Evolutionary conservation across 2,888 invertebrate species (phyloP).

Genomic region (Pegoplata infirma): DNA sequence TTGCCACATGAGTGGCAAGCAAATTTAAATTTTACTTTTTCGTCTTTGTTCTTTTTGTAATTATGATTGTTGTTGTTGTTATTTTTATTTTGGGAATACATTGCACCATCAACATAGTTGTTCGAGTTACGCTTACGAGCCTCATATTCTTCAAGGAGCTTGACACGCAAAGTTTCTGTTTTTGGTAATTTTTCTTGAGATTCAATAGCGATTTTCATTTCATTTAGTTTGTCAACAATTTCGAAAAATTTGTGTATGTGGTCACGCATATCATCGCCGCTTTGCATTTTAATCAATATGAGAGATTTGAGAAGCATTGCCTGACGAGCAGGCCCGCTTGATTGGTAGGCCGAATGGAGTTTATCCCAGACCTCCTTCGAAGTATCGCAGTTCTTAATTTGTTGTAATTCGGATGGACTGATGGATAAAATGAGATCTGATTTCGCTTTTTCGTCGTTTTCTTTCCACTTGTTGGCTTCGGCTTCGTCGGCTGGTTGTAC

Average conservation of each 20-base stretch:
- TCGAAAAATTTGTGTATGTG: constrained; percentile 42
- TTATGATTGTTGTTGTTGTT: too few species aligned
- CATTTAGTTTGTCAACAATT: constrained; percentile 31
- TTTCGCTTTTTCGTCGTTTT: constrained; percentile 39
- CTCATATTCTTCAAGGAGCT: too few species aligned
- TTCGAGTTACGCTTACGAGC: too few species aligned
- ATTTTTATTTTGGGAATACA: too few species aligned
- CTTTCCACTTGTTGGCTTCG: constrained; percentile 1
- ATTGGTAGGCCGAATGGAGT: constrained; percentile 5
- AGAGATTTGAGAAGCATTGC: constrained; percentile 43
- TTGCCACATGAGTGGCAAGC: constrained; percentile 37
- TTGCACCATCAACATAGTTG: too few species aligned
- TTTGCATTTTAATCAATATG: constrained; percentile 46
- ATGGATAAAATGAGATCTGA: constrained; percentile 42
- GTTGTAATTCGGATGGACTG: constrained; percentile 32
- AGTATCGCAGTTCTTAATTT: constrained; percentile 42
- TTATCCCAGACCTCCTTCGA: constrained; percentile 32
- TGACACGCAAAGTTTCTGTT: background rate
- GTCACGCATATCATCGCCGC: constrained; percentile 38
- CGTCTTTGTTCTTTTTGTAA: background rate
- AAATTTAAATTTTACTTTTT: background rate
- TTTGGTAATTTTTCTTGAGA: constrained; percentile 21
- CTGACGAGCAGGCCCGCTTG: constrained; percentile 36
- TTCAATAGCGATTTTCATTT: constrained; percentile 53
- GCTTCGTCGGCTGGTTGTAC: background rate